phyloP scores from a whole-genome alignment of 1,140 invertebrate genomes.

The Drosophila melanogaster region DNA sequence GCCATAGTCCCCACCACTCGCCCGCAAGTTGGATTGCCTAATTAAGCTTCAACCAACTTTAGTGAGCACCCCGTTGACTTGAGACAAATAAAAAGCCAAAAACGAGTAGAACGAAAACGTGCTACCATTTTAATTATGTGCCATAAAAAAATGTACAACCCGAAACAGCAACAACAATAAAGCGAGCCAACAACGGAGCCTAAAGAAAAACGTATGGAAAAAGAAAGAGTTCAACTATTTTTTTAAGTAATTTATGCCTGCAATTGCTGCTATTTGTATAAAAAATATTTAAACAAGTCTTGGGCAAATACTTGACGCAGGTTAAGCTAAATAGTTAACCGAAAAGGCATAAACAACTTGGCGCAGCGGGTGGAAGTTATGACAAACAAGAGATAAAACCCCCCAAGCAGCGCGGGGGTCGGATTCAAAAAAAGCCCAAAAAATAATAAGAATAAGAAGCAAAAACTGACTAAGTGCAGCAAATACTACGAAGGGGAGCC shows the following conservation, averaged over 20 bases:
- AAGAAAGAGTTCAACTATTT: slow-evolving; percentile 33
- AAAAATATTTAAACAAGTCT: slow-evolving; percentile 71
- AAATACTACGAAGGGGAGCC: slow-evolving; percentile 48
- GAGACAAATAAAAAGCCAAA: slow-evolving; percentile 47
- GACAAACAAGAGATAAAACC: slow-evolving; percentile 62
- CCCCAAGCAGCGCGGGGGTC: background rate
- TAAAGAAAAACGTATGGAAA: background rate
- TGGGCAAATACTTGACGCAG: slow-evolving; percentile 68
- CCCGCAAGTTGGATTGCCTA: slow-evolving; percentile 22
- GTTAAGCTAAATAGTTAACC: slow-evolving; percentile 53
- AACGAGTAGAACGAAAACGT: slow-evolving; percentile 39
- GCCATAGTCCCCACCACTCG: slow-evolving; percentile 7
- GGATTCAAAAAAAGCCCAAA: slow-evolving; percentile 39
- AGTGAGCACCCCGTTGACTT: slow-evolving; percentile 37
- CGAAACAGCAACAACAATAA: slow-evolving; percentile 23
- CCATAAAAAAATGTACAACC: slow-evolving; percentile 53
- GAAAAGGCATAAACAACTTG: slow-evolving; percentile 62
- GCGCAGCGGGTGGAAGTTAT: slow-evolving; percentile 45
- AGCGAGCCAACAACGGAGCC: slow-evolving; percentile 2
- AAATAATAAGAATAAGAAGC: background rate
- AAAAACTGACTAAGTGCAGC: slow-evolving; percentile 45
- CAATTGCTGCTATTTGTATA: slow-evolving; percentile 68
- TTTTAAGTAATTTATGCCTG: slow-evolving; percentile 65
- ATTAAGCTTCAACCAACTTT: slow-evolving; percentile 44
- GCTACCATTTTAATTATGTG: slow-evolving; percentile 68